Percentiles rank a stretch among this genome's conserved stretches.
Evolutionary conservation across 2,113 vertebrate species (phyloP).

Genomic region (Corythornis vintsioides): DNA sequence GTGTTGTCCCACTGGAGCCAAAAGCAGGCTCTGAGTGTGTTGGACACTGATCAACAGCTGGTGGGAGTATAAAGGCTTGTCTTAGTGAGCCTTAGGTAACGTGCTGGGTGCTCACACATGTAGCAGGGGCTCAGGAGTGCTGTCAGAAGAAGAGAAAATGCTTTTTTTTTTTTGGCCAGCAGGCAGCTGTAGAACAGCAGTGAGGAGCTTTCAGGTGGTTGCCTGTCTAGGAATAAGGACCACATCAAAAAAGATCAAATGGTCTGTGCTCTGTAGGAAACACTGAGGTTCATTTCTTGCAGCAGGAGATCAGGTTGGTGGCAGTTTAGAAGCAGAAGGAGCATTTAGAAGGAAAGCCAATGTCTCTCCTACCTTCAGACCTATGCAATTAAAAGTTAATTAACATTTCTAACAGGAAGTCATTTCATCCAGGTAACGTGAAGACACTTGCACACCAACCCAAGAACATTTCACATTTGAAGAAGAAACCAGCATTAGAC

Average conservation of each 20-base stretch:
- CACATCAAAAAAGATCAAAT: constrained; percentile 40
- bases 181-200: background rate
- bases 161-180: background rate
- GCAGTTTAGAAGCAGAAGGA: background rate
- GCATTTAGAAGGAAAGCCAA: background rate
- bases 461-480: background rate
- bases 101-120: background rate
- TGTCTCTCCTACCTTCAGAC: background rate
- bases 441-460: background rate
- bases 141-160: background rate
- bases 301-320: background rate
- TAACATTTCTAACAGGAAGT: background rate
- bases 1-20: background rate
- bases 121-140: background rate
- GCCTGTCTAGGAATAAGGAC: background rate
- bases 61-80: background rate
- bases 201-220: background rate
- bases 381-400: background rate
- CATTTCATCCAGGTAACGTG: background rate
- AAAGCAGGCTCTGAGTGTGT: background rate
- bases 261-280: background rate
- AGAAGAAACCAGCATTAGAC: background rate
- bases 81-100: background rate
- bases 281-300: background rate
- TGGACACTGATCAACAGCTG: background rate